Percentiles rank a stretch among this genome's conserved stretches.
These are phyloP conservation scores for Microtus richardsoni DNA, from an alignment of 2,113 vertebrate genomes.

Conservation along the genomic window DNA sequence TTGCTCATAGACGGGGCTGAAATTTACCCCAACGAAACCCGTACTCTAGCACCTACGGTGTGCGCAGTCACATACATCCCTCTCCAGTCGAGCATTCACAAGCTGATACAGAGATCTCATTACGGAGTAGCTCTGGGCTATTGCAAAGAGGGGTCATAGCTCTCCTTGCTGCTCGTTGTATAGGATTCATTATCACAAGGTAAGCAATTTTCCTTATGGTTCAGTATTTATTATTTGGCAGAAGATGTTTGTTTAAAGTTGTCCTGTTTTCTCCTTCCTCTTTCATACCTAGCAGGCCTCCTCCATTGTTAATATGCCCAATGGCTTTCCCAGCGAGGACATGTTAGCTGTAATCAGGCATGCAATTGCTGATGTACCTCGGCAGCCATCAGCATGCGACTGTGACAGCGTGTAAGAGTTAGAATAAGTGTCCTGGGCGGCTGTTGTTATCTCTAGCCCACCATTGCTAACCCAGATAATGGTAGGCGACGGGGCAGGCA, in stretches of 20 bases:
- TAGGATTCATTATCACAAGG: neutral
- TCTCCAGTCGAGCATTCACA: neutral
- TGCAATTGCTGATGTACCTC: neutral
- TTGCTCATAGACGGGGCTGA: neutral
- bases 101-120: slow-evolving; percentile 43
- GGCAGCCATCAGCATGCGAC: neutral
- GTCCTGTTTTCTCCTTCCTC: neutral
- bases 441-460: neutral
- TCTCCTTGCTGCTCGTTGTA: neutral
- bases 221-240: slow-evolving; percentile 46
- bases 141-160: slow-evolving; percentile 8
- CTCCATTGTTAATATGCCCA: neutral
- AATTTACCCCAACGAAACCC: neutral
- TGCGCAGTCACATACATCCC: neutral
- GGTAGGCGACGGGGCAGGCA: neutral
- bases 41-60: neutral
- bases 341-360: neutral
- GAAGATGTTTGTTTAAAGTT: slow-evolving; percentile 20
- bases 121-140: slow-evolving; percentile 2
- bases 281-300: neutral
- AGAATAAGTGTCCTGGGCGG: neutral
- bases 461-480: slow-evolving; percentile 3
- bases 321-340: neutral
- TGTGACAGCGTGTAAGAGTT: neutral
- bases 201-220: slow-evolving; percentile 22